Base-by-base conservation (phyloP, 1,140 invertebrate species). In the Thaumatotibia leucotreta region DNA sequence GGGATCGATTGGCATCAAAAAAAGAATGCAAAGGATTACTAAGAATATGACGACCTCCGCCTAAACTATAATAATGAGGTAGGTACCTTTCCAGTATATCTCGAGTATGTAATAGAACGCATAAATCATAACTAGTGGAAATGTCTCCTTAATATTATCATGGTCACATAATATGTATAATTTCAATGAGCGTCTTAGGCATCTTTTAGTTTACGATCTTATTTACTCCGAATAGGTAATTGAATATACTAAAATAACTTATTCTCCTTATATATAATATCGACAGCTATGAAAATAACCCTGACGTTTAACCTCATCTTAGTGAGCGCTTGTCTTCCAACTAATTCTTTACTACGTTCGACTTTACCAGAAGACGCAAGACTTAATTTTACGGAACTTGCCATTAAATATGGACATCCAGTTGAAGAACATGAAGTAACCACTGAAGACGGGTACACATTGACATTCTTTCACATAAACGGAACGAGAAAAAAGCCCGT, bases 391-490 rank as follows among this genome's bases (percentile, higher is more conserved):
- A 64, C 86, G 4, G 84, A 91, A 68, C 66, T 92, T 20, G 89
- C 20, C 90, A 92, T 63, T 54, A 69, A 82, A 66, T 80, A 88
- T 14, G 93, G 93, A 8, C 94, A 93, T 66, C 75, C 82, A 1
- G 86, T 85, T 1, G 92, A 93, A 80, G 84, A 84, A 58, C 89
- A 92, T 66, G 74, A 84, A 14, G 85, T 93, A 0, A 68, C 64
- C 17, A 94, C 93, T 3, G 89, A 92, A 63, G 95, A 96, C 89
- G 94, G 93, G 5, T 96, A 96, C 82, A 91, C 95, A 50, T 77
- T 96, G 4, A 93, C 92, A 22, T 76, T 95, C 39, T 94, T 95
- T 79, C 82, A 94, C 61, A 93, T 95, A 6, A 2, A 2, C 1
- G 75, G 78, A 1, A 50, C 72, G 10, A 69, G 22, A 9, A 68